Evolutionary conservation across 2,888 invertebrate species (phyloP).

Genomic region (Zaprionus lineosus): DNA sequence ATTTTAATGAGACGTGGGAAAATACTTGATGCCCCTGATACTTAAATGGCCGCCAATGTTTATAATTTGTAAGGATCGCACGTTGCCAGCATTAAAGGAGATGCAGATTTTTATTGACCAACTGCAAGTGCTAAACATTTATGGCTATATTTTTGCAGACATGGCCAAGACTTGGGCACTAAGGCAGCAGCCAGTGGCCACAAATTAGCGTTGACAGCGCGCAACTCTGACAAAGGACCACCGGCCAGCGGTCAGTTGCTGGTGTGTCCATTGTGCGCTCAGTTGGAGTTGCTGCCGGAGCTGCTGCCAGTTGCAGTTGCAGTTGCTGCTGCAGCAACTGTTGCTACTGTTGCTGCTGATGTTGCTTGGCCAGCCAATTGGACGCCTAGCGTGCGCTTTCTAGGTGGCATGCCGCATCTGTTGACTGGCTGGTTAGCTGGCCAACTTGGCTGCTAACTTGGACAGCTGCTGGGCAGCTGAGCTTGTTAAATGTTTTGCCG

Average conservation of each 20-base stretch:
- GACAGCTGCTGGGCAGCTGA: constrained; percentile 33
- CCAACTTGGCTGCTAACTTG: constrained; percentile 5
- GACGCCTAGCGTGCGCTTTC: constrained; percentile 74
- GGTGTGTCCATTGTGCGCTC: constrained; percentile 32
- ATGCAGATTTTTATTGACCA: constrained; percentile 69
- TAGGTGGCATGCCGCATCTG: constrained; percentile 68
- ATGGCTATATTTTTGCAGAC: constrained; percentile 64
- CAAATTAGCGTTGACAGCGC: constrained; percentile 72
- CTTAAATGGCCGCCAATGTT: constrained; percentile 7
- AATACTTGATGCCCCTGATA: constrained; percentile 35
- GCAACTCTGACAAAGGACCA: constrained; percentile 66
- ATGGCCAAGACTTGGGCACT: constrained; percentile 12
- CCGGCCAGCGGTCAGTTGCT: constrained; percentile 30
- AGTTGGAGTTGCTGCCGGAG: constrained; percentile 5
- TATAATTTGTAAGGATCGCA: constrained; percentile 71
- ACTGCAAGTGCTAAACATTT: constrained; percentile 54
- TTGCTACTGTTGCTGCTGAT: constrained; percentile 14
- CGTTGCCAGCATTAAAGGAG: constrained; percentile 64
- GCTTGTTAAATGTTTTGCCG: constrained; percentile 75
- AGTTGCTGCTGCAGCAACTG: neutral
- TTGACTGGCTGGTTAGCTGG: constrained; percentile 16
- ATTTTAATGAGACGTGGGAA: constrained; percentile 80
- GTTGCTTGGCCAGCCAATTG: constrained; percentile 57
- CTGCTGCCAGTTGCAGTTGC: neutral
- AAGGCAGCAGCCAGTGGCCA: constrained; percentile 25